A percentile compares a stretch with the other conserved stretches of the same genome.
phyloP scores from a whole-genome alignment of 2,113 vertebrate species.

The Aleadryas rufinucha region DNA sequence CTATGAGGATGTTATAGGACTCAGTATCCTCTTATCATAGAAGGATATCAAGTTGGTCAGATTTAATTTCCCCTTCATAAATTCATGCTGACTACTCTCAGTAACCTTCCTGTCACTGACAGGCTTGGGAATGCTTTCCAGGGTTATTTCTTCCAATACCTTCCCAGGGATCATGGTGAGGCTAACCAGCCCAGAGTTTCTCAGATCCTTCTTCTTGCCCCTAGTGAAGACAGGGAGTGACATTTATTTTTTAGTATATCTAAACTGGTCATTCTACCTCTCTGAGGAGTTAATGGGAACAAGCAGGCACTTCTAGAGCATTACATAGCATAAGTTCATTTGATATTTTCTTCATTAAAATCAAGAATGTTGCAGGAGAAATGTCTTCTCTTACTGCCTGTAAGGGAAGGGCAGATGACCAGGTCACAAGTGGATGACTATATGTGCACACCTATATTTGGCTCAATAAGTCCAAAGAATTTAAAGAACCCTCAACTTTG shows the following conservation, averaged over 20 bases:
- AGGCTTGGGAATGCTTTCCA: not conserved
- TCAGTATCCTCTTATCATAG: not conserved
- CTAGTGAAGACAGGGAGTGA: not conserved
- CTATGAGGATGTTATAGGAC: not conserved
- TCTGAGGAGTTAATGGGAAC: not conserved
- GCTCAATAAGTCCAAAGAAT: not conserved
- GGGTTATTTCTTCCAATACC: not conserved
- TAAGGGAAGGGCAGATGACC: not conserved
- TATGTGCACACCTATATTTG: not conserved
- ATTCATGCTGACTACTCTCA: not conserved
- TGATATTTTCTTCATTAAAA: not conserved
- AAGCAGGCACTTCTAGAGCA: not conserved
- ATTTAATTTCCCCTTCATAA: not conserved
- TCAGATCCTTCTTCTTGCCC: not conserved
- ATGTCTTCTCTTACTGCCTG: not conserved
- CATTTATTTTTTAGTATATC: not conserved
- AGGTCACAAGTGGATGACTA: not conserved
- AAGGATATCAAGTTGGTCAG: not conserved
- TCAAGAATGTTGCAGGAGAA: not conserved
- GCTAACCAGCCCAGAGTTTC: not conserved
- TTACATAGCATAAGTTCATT: not conserved
- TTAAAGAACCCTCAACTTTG: not conserved
- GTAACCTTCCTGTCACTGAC: not conserved
- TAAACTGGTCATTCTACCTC: not conserved
- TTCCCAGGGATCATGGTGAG: not conserved